Conservation (phyloP, 35 echinoderm and acorn worm genomes). For the Ophiothrix spiculata region DNA sequence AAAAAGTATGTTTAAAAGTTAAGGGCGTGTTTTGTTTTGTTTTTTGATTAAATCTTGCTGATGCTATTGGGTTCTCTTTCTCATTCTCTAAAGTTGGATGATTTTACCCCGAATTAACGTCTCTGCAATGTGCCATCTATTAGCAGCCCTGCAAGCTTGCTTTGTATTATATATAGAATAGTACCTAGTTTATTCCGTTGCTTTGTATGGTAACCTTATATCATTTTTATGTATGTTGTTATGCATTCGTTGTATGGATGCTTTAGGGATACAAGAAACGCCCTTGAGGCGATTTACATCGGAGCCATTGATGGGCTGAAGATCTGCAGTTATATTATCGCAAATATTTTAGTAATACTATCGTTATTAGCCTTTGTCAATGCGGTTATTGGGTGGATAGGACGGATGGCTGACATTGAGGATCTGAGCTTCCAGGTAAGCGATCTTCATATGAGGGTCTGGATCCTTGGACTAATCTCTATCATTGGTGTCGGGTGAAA, state of each 20-base stretch:
- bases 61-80: too few species aligned
- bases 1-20: too few species aligned
- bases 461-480: neutral
- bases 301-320: constrained; percentile 84
- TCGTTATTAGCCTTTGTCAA: constrained; percentile 75
- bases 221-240: neutral
- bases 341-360: constrained; percentile 74
- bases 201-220: too few species aligned
- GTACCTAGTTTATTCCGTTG: too few species aligned
- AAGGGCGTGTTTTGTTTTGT: too few species aligned
- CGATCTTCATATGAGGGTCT: neutral
- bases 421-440: constrained; percentile 80
- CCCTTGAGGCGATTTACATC: constrained; percentile 72
- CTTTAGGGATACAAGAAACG: constrained; percentile 41
- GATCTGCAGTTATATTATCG: constrained; percentile 88
- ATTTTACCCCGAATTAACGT: too few species aligned
- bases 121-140: too few species aligned
- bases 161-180: too few species aligned
- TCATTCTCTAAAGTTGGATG: too few species aligned
- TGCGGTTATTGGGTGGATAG: constrained; percentile 59
- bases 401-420: constrained; percentile 55
- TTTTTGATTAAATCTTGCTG: too few species aligned
- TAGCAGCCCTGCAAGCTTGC: too few species aligned
- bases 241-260: neutral
- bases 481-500: too few species aligned